phyloP scores from a whole-genome alignment of 2,113 vertebrate genomes.

The Proterorhinus semilunaris region DNA sequence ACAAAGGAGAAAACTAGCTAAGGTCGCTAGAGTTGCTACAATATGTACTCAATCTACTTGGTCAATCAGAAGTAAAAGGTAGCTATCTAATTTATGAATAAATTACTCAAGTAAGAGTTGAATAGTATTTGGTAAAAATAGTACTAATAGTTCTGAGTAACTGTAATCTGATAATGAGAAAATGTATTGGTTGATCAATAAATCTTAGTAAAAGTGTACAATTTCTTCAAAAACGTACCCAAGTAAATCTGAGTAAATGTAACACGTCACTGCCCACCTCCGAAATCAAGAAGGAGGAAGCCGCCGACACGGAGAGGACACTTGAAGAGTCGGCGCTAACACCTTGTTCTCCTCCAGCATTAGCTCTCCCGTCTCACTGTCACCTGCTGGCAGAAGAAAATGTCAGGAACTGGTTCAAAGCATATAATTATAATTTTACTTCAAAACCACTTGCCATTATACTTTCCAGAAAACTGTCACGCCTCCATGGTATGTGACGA shows the following conservation, averaged over 20 bases:
- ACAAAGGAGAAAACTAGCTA: background rate
- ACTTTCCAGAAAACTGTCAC: slow-evolving; percentile 48
- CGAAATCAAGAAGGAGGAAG: slow-evolving; percentile 9
- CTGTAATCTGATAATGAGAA: too few species aligned
- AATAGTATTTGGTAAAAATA: too few species aligned
- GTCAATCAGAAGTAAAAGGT: too few species aligned
- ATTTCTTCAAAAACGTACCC: too few species aligned
- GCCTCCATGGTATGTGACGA: slow-evolving; percentile 20
- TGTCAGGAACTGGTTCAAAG: slow-evolving; percentile 38
- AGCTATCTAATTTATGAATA: too few species aligned
- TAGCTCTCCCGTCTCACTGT: slow-evolving; percentile 36
- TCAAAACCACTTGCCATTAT: slow-evolving; percentile 33
- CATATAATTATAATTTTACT: slow-evolving; percentile 48
- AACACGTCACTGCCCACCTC: too few species aligned
- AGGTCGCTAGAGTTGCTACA: background rate
- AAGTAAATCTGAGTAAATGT: too few species aligned
- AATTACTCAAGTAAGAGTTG: too few species aligned
- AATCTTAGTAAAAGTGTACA: too few species aligned
- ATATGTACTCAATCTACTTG: too few species aligned
- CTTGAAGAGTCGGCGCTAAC: slow-evolving; percentile 38
- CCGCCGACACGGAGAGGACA: slow-evolving; percentile 21
- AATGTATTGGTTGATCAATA: too few species aligned
- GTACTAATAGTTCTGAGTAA: too few species aligned
- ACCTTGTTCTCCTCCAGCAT: slow-evolving; percentile 35
- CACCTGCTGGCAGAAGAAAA: slow-evolving; percentile 56